Conservation (phyloP, 2,797 vertebrate genomes). For the Pteronotus mesoamericanus region DNA sequence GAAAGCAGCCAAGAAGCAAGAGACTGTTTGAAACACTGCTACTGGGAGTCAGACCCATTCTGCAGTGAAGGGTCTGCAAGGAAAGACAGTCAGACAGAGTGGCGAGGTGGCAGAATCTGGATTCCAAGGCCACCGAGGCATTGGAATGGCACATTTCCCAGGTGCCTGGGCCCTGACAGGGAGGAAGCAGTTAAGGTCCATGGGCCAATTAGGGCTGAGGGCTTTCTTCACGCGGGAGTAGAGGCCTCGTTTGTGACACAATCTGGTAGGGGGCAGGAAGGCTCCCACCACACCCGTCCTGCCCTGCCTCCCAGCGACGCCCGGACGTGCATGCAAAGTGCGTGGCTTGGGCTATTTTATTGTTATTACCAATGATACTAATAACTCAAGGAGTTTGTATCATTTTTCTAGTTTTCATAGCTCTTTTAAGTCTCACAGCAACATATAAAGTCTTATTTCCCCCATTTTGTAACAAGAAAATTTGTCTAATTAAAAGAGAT, state of each 20-base stretch:
- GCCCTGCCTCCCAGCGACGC: neutral
- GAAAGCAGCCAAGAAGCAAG: neutral
- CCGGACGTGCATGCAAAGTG: neutral
- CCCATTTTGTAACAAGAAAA: neutral
- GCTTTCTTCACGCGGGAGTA: neutral
- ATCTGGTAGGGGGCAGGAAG: neutral
- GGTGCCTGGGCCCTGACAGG: neutral
- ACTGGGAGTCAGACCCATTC: neutral
- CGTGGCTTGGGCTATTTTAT: neutral
- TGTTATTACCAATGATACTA: neutral
- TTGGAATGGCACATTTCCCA: neutral
- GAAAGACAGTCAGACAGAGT: neutral
- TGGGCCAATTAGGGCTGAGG: neutral
- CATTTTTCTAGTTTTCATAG: neutral
- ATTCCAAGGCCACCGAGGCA: neutral
- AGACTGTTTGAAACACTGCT: neutral
- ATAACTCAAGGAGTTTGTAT: neutral
- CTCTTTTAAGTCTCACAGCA: neutral
- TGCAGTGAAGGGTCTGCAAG: neutral
- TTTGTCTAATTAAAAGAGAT: slow-evolving; percentile 14
- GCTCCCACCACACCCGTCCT: neutral
- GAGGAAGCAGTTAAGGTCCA: neutral
- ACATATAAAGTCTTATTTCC: neutral
- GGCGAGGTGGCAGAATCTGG: neutral
- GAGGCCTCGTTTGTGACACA: neutral